phyloP scores from a whole-genome alignment of 30 jellyfish, hydroid and myxozoan species.

The Turritopsis dohrnii region DNA sequence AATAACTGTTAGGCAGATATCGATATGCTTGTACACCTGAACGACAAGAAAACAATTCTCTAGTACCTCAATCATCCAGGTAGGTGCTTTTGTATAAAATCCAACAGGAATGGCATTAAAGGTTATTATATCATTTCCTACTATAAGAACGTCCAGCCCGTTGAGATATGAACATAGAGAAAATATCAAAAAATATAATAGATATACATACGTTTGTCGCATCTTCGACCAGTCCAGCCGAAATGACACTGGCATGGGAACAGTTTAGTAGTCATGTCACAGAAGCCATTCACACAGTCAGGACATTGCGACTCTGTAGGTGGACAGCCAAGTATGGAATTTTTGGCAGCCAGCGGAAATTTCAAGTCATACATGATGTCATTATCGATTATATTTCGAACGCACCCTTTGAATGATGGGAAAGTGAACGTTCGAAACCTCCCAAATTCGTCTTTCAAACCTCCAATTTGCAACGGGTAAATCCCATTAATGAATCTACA shows the following conservation, averaged over 20 bases:
- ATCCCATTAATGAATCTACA: constrained; percentile 88
- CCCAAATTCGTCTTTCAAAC: constrained; percentile 47
- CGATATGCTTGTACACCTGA: constrained; percentile 77
- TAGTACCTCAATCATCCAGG: no score
- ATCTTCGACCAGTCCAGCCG: constrained; percentile 90
- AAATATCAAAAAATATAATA: no score
- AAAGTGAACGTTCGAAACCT: constrained; percentile 13
- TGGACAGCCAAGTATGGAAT: constrained; percentile 72
- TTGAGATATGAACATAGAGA: no score
- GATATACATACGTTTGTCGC: constrained; percentile 82
- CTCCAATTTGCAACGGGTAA: constrained; percentile 96
- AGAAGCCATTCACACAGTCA: constrained; percentile 57
- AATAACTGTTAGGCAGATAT: constrained; percentile 64
- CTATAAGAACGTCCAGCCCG: no score
- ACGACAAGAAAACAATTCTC: not conserved
- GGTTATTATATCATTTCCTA: no score
- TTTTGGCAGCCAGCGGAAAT: constrained; percentile 59
- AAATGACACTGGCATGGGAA: constrained; percentile 57
- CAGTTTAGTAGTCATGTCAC: constrained; percentile 43
- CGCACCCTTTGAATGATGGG: constrained; percentile 75
- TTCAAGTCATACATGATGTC: constrained; percentile 83
- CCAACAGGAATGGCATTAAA: no score
- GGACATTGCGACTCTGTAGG: constrained; percentile 56
- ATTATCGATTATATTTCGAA: constrained; percentile 77
- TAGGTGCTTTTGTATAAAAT: no score